Evolutionary conservation across 2,888 invertebrate genomes (phyloP).

Genomic region (Nephrotoma appendiculata): DNA sequence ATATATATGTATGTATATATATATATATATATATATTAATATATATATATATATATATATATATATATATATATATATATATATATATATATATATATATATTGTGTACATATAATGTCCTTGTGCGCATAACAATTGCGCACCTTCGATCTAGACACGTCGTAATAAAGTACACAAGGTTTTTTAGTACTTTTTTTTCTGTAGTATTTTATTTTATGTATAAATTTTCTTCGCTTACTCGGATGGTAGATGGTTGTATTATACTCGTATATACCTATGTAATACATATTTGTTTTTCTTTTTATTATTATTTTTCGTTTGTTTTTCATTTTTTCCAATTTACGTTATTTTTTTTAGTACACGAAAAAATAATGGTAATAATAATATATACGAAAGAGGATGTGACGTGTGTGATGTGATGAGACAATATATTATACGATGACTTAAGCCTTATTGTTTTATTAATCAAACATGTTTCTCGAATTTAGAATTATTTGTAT

Average conservation of each 20-base stretch:
- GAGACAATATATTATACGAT: not conserved
- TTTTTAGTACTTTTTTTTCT: not conserved
- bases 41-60: not conserved
- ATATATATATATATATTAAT: too few species aligned
- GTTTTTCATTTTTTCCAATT: not conserved
- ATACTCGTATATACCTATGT: not conserved
- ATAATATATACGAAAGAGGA: not conserved
- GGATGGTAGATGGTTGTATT: not conserved
- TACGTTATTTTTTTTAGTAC: not conserved
- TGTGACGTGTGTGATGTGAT: not conserved
- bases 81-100: not conserved
- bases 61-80: not conserved
- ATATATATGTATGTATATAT: not conserved
- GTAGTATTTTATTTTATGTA: not conserved
- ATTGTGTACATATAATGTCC: not conserved
- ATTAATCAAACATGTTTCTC: not conserved
- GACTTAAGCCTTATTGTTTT: not conserved
- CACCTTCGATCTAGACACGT: conserved; percentile 15
- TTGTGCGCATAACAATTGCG: conserved; percentile 22
- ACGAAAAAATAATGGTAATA: not conserved
- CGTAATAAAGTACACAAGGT: conserved; percentile 1
- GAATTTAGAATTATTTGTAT: not conserved
- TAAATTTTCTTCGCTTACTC: not conserved
- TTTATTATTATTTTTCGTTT: not conserved
- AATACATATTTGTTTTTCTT: not conserved